Base-by-base conservation (phyloP, 2,113 vertebrate genomes). In the human (Homo sapiens) region DNA sequence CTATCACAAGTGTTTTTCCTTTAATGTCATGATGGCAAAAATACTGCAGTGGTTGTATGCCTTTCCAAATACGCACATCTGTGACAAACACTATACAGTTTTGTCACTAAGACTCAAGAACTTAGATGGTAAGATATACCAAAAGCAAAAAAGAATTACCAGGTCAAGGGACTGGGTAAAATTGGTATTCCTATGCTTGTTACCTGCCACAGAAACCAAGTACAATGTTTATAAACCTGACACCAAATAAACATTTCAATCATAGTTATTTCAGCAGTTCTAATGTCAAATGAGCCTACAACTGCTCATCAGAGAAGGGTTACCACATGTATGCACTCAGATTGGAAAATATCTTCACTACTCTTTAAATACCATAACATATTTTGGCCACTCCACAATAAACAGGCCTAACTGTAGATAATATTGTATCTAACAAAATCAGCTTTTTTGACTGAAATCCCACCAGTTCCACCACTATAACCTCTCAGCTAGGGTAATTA, bases 121-220 rank as follows among this genome's bases (percentile, higher is more conserved):
- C 8, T 88, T 40, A 92, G 27, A 50, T 2, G 59, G 16, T 76
- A 91, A 93, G 78, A 93, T 13, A 73, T n/a, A 72, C 16, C 66
- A 86, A 97, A 96, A 96, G 61, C 86, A 83, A 78, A 92, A 61
- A 89, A 66, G n/a, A 96, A 91, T 80, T 70, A 55, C 38, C 50
- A 82, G 40, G 38, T 82, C 43, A 3, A 93, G 6, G 68, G 52
- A 40, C 14, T 79, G 18, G 20, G 50, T 66, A 68, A 86, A 79
- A 61, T 11, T 64, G 20, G 64, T 64, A 75, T 40, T 80, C 38
- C 45, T 66, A 32, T 1, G 13, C 20, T 78, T 40, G 1, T 9
- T 8, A 8, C 23, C 38, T 94, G 35, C 20, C 92, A 83, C 55
- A 48, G 66, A 85, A 81, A 66, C 55, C 48, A 57, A 17, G 45